Evolutionary conservation across 2,888 invertebrate species (phyloP), one percentile per base, ranked within the genome.

Genomic region (Rambutsinella grinnellia): DNA sequence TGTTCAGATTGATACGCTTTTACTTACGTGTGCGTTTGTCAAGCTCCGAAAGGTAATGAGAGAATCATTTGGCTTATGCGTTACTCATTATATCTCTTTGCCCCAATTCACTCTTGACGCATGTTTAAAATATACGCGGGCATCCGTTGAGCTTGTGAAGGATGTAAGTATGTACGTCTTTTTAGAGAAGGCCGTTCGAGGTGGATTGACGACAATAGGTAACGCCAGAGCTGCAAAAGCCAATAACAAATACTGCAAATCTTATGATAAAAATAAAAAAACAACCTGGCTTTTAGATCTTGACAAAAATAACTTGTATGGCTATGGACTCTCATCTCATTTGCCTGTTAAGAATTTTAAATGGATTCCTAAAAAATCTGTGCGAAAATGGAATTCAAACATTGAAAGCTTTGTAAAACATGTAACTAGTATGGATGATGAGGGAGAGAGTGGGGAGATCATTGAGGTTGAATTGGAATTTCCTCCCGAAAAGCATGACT

Each of bases 271-370:
- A 0, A 5, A 5, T 0, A 60, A 75, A 46, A 58, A 66, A 2
- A 57, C 21, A 0, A 36, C 36, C 1, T 79, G 53, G 27, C 3
- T 79, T 3, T 1, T 54, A 0, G 61, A 77, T 54, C 17, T 27
- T 0, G 79, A 80, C 46, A 49, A 51, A 49, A 78, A 75, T 15
- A 79, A 79, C 21, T 56, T 79, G 6, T 79, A 79, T 57, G 75
- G 56, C 1, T 0, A 1, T 3, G 19, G 17, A 0, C 49, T 51
- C 0, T 1, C 44, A 1, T 24, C 26, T 1, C 2, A 44, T 21
- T 17, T 78, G 2, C 75, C 79, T 3, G 21, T 28, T 2, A 24
- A 53, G 0, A 28, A 60, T 2, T 77, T 44, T 47, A 17, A 61
- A 10, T 77, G 67, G 62, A 3, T 60, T 5, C 13, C 21, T 3